phyloP scores from a whole-genome alignment of 2,797 vertebrate genomes.

The Oreortyx pictus region DNA sequence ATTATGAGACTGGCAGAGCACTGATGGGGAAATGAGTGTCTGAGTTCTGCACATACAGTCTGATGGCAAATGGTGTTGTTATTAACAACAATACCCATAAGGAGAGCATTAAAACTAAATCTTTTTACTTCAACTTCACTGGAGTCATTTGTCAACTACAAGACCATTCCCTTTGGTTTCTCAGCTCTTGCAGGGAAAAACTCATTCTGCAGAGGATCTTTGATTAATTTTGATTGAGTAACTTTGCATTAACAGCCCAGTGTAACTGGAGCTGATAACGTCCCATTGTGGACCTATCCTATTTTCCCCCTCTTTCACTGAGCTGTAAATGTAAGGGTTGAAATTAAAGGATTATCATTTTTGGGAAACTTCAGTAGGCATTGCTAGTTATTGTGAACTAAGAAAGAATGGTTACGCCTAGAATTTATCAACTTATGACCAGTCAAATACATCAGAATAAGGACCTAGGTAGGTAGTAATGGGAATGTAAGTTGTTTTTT shows the following conservation, averaged over 20 bases:
- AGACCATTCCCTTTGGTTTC: neutral
- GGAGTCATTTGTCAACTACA: neutral
- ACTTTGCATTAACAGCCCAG: neutral
- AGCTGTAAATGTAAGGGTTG: neutral
- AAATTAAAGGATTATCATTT: accelerated
- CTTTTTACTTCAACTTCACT: neutral
- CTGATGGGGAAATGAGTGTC: too few species aligned
- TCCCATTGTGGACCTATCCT: neutral
- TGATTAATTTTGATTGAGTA: neutral
- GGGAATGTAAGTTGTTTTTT: neutral
- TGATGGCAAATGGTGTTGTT: accelerated
- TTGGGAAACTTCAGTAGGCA: neutral
- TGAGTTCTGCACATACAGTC: neutral
- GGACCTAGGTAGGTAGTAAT: neutral
- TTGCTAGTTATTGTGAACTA: neutral
- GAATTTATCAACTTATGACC: neutral
- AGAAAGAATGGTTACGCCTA: neutral
- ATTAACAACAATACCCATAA: too few species aligned
- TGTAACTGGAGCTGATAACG: neutral
- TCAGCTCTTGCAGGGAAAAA: neutral
- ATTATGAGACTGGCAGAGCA: neutral
- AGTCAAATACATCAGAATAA: neutral
- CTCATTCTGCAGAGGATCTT: neutral
- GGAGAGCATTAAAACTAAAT: neutral
- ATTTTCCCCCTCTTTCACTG: neutral